Evolutionary conservation across 2,797 vertebrate species (phyloP).

Genomic region (Channallabes apus): DNA sequence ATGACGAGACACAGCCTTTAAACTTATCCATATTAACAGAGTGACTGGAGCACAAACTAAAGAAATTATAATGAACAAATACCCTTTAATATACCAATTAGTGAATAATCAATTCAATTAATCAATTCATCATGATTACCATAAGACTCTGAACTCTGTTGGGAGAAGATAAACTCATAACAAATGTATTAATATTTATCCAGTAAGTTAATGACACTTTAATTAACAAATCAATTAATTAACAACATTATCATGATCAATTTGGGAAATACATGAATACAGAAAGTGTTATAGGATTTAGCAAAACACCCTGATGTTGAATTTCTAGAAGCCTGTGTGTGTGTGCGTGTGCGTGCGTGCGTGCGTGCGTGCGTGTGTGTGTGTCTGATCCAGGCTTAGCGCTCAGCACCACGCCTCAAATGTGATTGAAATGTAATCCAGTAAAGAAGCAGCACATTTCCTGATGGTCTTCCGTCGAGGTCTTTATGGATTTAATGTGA

Average conservation of each 20-base stretch:
- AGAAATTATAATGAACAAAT: not conserved
- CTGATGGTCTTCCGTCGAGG: slow-evolving; percentile 62
- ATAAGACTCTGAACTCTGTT: not conserved
- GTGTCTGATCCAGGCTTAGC: slow-evolving; percentile 65
- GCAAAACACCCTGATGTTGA: not conserved
- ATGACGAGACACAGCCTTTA: not conserved
- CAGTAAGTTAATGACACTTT: not conserved
- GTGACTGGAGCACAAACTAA: not conserved
- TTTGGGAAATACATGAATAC: not conserved
- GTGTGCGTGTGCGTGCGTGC: not conserved
- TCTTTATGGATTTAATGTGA: slow-evolving; percentile 57
- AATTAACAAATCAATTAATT: not conserved
- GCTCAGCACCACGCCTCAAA: slow-evolving; percentile 66
- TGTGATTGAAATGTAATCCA: slow-evolving; percentile 78
- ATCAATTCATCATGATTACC: not conserved
- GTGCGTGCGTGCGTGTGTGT: not conserved
- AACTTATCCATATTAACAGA: not conserved
- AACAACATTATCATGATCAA: not conserved
- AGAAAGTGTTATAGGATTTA: not conserved
- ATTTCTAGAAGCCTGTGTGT: not conserved
- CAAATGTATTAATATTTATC: not conserved
- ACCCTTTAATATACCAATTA: not conserved
- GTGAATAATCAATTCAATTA: not conserved
- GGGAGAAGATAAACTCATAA: not conserved
- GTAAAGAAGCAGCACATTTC: slow-evolving; percentile 63